These are phyloP conservation scores for Drosophila neocordata DNA, from an alignment of 1,140 invertebrate species.

Conservation along the genomic window DNA sequence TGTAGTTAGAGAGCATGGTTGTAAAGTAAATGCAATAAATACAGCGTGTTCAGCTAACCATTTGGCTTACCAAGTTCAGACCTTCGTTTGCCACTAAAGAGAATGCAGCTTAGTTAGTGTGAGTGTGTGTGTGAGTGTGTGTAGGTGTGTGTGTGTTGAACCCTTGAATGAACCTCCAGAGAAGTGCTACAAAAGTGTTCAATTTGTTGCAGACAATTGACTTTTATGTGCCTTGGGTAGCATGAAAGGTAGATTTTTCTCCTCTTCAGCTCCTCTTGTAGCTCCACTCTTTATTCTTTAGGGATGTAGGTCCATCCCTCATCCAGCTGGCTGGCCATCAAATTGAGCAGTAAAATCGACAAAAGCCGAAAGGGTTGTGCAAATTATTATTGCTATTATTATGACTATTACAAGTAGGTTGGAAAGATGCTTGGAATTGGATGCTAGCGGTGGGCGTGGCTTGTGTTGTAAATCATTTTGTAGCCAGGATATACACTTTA, in stretches of 20 bases:
- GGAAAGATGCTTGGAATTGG: slow-evolving; percentile 40
- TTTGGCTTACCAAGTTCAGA: not conserved
- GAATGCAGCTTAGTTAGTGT: not conserved
- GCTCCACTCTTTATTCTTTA: too few species aligned
- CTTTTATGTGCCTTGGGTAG: slow-evolving; percentile 47
- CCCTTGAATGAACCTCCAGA: slow-evolving; percentile 5
- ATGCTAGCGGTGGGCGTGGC: slow-evolving; percentile 25
- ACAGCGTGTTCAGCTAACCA: not conserved
- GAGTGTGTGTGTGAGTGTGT: slow-evolving; percentile 12
- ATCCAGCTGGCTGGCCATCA: slow-evolving; percentile 46
- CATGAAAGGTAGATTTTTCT: not conserved
- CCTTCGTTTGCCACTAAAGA: not conserved
- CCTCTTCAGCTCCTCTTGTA: not conserved
- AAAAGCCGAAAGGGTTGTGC: slow-evolving; percentile 67
- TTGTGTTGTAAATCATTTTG: slow-evolving; percentile 19
- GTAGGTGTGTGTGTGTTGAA: slow-evolving; percentile 36
- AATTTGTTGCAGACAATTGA: slow-evolving; percentile 68
- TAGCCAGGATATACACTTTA: not conserved
- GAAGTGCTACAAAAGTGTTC: slow-evolving; percentile 50
- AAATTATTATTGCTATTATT: slow-evolving; percentile 78
- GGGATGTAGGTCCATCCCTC: not conserved
- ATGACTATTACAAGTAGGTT: slow-evolving; percentile 62
- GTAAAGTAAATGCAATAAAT: slow-evolving; percentile 9
- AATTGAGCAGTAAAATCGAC: slow-evolving; percentile 72
- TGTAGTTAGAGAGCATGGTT: not conserved